These are phyloP conservation scores for Spongilla lacustris DNA, from an alignment of 37 sponge, comb jelly and placozoan species.

Conservation along the genomic window DNA sequence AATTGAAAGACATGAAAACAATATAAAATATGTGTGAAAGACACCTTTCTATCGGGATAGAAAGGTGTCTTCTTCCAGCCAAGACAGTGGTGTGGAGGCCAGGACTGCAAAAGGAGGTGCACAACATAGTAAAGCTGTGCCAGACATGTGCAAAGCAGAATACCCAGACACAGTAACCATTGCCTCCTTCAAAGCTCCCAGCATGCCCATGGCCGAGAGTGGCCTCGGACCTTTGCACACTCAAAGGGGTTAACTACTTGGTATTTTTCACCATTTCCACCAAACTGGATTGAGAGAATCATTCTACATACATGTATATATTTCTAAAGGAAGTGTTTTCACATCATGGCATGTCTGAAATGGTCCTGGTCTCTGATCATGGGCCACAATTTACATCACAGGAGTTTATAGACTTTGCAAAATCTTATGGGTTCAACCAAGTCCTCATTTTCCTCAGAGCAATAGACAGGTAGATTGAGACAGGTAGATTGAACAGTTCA, in stretches of 20 bases:
- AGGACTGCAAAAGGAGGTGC: slow-evolving; percentile 7
- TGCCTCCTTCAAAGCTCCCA: no score
- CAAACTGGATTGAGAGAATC: background rate
- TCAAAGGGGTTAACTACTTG: slow-evolving; percentile 8
- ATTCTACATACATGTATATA: no score
- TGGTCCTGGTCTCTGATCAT: slow-evolving; percentile 54
- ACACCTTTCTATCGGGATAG: no score
- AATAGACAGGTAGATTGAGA: slow-evolving; percentile 55
- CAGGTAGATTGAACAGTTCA: slow-evolving; percentile 40
- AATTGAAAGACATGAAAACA: no score
- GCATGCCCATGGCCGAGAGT: slow-evolving; percentile 46
- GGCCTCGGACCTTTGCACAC: slow-evolving; percentile 29
- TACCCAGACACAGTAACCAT: no score
- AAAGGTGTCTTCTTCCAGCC: background rate
- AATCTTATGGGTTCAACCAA: slow-evolving; percentile 40
- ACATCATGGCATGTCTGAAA: slow-evolving; percentile 42
- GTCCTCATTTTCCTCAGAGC: slow-evolving; percentile 60
- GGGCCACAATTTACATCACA: slow-evolving; percentile 54
- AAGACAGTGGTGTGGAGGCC: slow-evolving; percentile 25
- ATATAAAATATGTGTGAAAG: no score
- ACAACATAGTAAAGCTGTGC: background rate
- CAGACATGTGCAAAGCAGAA: background rate
- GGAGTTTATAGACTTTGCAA: slow-evolving; percentile 32
- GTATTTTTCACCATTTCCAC: slow-evolving; percentile 37
- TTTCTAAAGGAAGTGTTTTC: slow-evolving; percentile 42